Evolutionary conservation across 2,888 invertebrate genomes (phyloP).

Genomic region (Lepeophtheirus nordmannii): DNA sequence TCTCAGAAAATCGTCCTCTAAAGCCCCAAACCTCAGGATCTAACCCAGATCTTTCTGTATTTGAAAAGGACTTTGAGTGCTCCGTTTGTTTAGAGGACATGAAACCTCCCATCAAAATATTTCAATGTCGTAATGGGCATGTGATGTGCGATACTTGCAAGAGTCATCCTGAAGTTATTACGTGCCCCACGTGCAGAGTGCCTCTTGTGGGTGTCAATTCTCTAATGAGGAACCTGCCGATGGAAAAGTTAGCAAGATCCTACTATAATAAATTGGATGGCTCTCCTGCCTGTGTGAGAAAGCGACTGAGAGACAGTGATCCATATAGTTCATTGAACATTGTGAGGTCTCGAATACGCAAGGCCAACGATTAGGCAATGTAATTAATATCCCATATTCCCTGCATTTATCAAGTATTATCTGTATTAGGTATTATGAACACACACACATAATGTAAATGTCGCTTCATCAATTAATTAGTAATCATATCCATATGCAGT

Average conservation of each 20-base stretch:
- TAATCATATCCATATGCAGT: too few species aligned
- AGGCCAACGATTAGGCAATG: too few species aligned
- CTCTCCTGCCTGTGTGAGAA: too few species aligned
- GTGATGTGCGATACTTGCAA: conserved; percentile 20
- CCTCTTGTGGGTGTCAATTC: conserved; percentile 1
- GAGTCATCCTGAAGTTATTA: conserved; percentile 13
- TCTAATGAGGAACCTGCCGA: conserved; percentile 16
- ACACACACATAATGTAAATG: too few species aligned
- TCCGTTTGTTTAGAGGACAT: conserved; percentile 22
- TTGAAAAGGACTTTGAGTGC: conserved; percentile 23
- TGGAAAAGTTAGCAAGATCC: conserved; percentile 19
- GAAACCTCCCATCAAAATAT: conserved; percentile 20
- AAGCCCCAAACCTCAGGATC: not conserved
- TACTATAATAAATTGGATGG: conserved; percentile 11
- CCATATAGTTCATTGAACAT: not conserved
- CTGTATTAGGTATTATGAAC: too few species aligned
- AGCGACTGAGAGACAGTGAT: not conserved
- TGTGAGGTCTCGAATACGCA: not conserved
- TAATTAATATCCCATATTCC: too few species aligned
- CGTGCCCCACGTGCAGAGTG: conserved; percentile 15
- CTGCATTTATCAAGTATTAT: too few species aligned
- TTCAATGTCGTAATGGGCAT: conserved; percentile 21
- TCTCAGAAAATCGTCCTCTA: not conserved
- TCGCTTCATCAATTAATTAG: too few species aligned
- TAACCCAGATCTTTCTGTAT: not conserved